These are phyloP conservation scores for Hydrotaea cyrtoneurina DNA, from an alignment of 2,888 invertebrate genomes.

Conservation along the genomic window DNA sequence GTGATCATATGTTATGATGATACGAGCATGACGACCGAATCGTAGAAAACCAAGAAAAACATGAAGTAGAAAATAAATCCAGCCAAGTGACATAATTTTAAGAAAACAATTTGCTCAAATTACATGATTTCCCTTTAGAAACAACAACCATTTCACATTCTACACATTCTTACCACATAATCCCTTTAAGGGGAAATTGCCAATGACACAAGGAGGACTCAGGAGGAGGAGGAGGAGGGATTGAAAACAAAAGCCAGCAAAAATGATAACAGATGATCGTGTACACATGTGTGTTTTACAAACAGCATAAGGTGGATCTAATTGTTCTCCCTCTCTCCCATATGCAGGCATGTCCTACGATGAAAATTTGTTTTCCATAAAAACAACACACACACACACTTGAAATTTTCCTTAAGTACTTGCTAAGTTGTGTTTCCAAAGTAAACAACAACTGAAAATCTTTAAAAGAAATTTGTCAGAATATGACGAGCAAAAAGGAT, in stretches of 20 bases:
- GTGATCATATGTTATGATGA: conserved; percentile 39
- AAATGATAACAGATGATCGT: not conserved
- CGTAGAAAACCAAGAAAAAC: not conserved
- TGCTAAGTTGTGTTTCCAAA: conserved; percentile 30
- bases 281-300: not conserved
- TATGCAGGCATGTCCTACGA: not conserved
- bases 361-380: conserved; percentile 16
- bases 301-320: conserved; percentile 31
- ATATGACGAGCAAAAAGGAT: too few relatives aligned
- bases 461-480: conserved; percentile 11
- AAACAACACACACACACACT: not conserved
- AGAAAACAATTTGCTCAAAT: conserved; percentile 48
- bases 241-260: not conserved
- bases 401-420: conserved; percentile 27
- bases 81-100: conserved; percentile 33
- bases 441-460: not conserved
- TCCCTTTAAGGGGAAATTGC: conserved; percentile 21
- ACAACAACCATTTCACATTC: not conserved
- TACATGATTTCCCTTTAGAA: conserved; percentile 3
- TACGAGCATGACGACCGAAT: too few relatives aligned
- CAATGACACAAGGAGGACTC: too few relatives aligned
- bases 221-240: conserved; percentile 16
- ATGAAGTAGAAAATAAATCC: not conserved
- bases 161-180: conserved; percentile 25
- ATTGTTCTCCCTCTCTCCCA: too few relatives aligned